A percentile compares a stretch with the other conserved stretches of the same genome.
phyloP scores from a whole-genome alignment of 2,888 invertebrate species.

The Drosophila niveifrons region DNA sequence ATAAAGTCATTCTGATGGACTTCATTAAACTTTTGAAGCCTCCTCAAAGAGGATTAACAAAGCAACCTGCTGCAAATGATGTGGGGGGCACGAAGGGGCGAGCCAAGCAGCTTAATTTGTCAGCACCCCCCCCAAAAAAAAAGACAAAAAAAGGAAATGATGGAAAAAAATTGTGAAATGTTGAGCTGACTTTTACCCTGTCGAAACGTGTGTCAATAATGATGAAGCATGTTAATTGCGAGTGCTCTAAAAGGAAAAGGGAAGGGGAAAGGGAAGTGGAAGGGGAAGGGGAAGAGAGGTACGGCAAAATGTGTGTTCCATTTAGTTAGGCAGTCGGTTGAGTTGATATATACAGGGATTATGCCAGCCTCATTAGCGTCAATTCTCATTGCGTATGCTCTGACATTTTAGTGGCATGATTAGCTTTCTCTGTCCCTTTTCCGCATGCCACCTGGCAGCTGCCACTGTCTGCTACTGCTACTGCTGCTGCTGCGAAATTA shows the following conservation, averaged over 20 bases:
- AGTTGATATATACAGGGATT: conserved; percentile 36
- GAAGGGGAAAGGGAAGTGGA: background rate
- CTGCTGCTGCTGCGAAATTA: conserved; percentile 52
- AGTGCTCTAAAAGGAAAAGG: background rate
- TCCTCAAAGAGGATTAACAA: conserved; percentile 45
- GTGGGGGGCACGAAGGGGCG: background rate
- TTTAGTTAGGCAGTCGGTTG: conserved; percentile 7
- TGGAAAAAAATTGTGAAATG: conserved; percentile 39
- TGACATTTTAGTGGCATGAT: conserved; percentile 72
- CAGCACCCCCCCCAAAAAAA: conserved; percentile 35
- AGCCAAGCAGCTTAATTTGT: conserved; percentile 68
- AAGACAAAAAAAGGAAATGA: conserved; percentile 36
- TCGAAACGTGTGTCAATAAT: conserved; percentile 63
- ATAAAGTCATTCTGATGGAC: conserved; percentile 40
- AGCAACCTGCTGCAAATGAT: background rate
- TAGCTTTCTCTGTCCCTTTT: conserved; percentile 39
- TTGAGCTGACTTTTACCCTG: conserved; percentile 33
- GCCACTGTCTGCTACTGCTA: background rate
- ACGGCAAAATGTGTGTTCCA: background rate
- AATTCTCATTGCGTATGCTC: conserved; percentile 56
- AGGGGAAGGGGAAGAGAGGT: background rate
- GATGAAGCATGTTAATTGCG: conserved; percentile 71
- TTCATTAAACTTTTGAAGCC: conserved; percentile 43
- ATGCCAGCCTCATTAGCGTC: conserved; percentile 71
- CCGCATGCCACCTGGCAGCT: background rate